Evolutionary conservation across 2,113 vertebrate species (phyloP), one percentile per base, ranked within the genome.

Genomic region (Amphiprion percula): DNA sequence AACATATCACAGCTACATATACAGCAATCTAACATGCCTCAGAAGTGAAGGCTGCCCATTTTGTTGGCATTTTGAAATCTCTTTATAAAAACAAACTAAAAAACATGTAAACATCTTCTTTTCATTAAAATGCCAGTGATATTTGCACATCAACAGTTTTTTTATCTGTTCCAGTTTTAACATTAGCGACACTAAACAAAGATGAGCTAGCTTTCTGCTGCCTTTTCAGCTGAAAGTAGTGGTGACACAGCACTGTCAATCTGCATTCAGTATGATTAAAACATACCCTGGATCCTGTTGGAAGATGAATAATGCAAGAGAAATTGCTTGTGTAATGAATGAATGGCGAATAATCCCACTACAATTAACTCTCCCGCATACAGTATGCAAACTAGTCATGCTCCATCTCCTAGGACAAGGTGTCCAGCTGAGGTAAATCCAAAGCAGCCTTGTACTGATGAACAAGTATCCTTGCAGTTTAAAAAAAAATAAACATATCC

Each of bases 291-390:
- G 76, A 87, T 90, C 76, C 83, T 82, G 83, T 89, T 84, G 69
- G 84, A 90, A 66, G 81, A 87, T 89, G 86, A 92, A 93, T 91
- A 93, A 90, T 89, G 79, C 85, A 85, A 71, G 74, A 79, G 71
- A 89, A 91, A 83, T 77, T 90, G 86, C 88, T 90, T 89, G 85
- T 80, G 90, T 89, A 88, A 88, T 92, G 88, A 91, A 89, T 88
- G 92, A 93, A 90, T 90, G 90, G 81, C 82, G 91, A 92, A 92
- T 91, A 90, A 92, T 91, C 87, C 88, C 83, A 73, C 59, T 50
- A 89, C 88, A 92, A 89, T 91, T 92, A 90, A 91, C 84, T 88
- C 64, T 77, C 82, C 80, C 59, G 80, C 80, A 88, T 86, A 78
- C 77, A 79, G 56, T 86, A 88, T 85, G 89, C 82, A 87, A 92